Evolutionary conservation across 2,888 invertebrate species (phyloP).

Genomic region (Acleris sparsana): DNA sequence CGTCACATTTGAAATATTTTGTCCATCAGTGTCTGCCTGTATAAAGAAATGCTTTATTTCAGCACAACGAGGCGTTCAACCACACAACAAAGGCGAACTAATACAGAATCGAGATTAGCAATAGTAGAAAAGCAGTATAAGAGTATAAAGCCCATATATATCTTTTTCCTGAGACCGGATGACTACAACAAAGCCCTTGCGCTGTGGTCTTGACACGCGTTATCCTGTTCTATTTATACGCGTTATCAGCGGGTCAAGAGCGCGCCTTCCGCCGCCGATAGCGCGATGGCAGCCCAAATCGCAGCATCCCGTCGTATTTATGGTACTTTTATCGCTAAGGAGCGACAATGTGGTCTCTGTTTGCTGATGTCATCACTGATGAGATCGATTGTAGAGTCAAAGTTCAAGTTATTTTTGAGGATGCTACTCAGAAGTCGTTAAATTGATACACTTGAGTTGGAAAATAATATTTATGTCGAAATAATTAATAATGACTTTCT

Average conservation of each 20-base stretch:
- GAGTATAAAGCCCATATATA: no score
- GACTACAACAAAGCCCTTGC: not conserved
- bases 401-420: conserved; percentile 28
- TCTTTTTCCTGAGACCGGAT: no score
- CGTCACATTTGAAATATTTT: no score
- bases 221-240: conserved; percentile 34
- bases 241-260: conserved; percentile 80
- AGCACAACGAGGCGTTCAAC: no score
- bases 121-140: no score
- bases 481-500: no score
- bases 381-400: conserved; percentile 46
- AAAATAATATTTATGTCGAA: no score
- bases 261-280: conserved; percentile 80
- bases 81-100: not conserved
- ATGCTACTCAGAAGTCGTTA: no score
- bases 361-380: conserved; percentile 50
- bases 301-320: conserved; percentile 73
- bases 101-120: not conserved
- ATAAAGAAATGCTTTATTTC: no score
- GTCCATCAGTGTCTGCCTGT: no score
- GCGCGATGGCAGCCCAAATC: conserved; percentile 53
- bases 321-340: conserved; percentile 49
- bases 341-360: conserved; percentile 52
- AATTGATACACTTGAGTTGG: no score
- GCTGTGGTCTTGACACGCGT: conserved; percentile 24